These are phyloP conservation scores for Drosophila pseudoobscura DNA, from an alignment of 1,140 invertebrate genomes.

Conservation along the genomic window DNA sequence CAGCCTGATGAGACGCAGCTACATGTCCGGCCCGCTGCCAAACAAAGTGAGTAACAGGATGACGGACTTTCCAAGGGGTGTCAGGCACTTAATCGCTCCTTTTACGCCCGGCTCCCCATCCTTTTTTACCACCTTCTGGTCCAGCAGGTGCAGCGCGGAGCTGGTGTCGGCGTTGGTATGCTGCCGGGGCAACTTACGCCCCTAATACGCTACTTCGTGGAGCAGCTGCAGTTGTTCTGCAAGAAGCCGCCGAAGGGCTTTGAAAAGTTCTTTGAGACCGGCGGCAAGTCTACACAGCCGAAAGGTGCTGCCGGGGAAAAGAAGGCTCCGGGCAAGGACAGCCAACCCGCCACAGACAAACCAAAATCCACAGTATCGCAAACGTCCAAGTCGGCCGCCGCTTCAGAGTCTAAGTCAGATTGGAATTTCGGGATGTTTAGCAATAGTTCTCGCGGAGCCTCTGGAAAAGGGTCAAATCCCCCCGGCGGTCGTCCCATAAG, in stretches of 20 bases:
- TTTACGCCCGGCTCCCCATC: no score
- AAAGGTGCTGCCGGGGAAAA: constrained; percentile 29
- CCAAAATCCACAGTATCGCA: constrained; percentile 20
- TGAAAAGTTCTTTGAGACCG: constrained; percentile 93
- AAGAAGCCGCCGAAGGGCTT: constrained; percentile 91
- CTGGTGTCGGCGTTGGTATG: constrained; percentile 23
- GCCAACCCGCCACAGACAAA: constrained; percentile 49
- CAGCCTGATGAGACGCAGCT: constrained; percentile 58
- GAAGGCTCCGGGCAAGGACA: constrained; percentile 56
- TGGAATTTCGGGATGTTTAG: constrained; percentile 88
- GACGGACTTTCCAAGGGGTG: no score
- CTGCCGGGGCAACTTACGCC: constrained; percentile 51
- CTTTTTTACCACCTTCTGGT: not conserved
- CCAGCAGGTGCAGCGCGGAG: constrained; percentile 33
- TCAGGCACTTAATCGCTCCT: no score
- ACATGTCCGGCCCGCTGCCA: constrained; percentile 46
- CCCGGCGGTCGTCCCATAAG: constrained; percentile 84
- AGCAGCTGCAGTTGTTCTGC: constrained; percentile 69
- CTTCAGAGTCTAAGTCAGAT: constrained; percentile 83
- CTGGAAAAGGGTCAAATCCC: constrained; percentile 19
- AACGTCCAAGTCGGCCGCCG: constrained; percentile 67
- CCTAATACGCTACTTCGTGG: constrained; percentile 62
- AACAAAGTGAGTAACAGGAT: constrained; percentile 28
- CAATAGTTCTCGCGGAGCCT: constrained; percentile 54
- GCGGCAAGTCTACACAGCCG: constrained; percentile 65